These are phyloP conservation scores for Bucco capensis DNA, from an alignment of 2,113 vertebrate genomes.

Conservation along the genomic window DNA sequence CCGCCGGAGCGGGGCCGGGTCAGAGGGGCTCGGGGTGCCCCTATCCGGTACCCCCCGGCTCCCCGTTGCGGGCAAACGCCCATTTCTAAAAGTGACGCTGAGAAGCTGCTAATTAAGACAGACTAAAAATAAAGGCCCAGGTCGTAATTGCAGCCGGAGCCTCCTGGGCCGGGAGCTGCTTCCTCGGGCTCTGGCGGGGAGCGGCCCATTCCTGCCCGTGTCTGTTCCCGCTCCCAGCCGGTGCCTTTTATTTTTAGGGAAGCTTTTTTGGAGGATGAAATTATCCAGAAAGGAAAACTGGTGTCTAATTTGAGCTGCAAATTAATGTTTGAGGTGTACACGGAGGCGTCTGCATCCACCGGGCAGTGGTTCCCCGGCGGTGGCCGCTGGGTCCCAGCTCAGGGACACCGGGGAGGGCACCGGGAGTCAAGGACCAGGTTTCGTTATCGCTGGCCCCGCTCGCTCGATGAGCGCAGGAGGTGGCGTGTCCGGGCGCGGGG, in stretches of 20 bases:
- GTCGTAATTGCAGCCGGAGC: neutral
- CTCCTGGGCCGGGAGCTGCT: neutral
- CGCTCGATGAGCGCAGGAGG: neutral
- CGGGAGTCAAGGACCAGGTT: neutral
- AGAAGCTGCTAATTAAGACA: constrained; percentile 17
- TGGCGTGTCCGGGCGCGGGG: neutral
- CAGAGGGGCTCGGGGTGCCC: neutral
- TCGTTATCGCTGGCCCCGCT: neutral
- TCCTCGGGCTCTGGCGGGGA: neutral
- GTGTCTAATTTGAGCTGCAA: constrained; percentile 23
- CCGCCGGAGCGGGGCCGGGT: neutral
- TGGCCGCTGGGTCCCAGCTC: neutral
- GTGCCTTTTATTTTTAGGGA: constrained; percentile 30
- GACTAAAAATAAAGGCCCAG: constrained; percentile 50
- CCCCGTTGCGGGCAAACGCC: neutral
- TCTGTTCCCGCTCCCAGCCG: neutral
- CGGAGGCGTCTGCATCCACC: neutral
- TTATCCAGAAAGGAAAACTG: neutral
- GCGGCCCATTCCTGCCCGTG: neutral
- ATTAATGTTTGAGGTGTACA: neutral
- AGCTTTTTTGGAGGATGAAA: constrained; percentile 13
- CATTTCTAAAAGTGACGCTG: neutral
- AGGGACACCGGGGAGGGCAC: neutral
- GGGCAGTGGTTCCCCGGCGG: neutral
- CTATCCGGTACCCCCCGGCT: neutral